phyloP scores from a whole-genome alignment of 2,797 vertebrate genomes.

The Ctenopoma multispine region DNA sequence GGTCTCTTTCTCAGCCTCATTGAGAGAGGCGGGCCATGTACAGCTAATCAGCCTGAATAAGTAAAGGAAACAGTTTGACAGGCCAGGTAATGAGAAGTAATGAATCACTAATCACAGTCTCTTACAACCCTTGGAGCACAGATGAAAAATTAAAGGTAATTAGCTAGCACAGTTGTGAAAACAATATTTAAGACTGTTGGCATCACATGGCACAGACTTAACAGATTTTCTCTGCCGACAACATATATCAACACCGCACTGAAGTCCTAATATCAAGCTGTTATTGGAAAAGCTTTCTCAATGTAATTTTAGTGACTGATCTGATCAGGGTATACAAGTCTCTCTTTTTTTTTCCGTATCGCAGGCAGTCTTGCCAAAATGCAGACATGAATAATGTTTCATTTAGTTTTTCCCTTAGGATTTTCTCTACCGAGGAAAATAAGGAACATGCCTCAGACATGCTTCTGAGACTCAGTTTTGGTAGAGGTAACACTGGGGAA shows the following conservation, averaged over 20 bases:
- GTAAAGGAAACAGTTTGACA: slow-evolving; percentile 86
- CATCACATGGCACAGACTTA: slow-evolving; percentile 77
- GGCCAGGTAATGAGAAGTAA: slow-evolving; percentile 85
- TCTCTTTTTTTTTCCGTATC: slow-evolving; percentile 31
- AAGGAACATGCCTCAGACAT: slow-evolving; percentile 53
- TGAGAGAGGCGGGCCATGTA: slow-evolving; percentile 77
- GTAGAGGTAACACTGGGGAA: slow-evolving; percentile 28
- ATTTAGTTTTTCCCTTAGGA: slow-evolving; percentile 45
- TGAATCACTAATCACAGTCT: slow-evolving; percentile 83
- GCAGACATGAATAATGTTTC: slow-evolving; percentile 60
- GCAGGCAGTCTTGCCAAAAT: slow-evolving; percentile 60
- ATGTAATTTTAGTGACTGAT: slow-evolving; percentile 76
- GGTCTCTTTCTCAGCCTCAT: slow-evolving; percentile 70
- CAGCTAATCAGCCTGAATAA: slow-evolving; percentile 83
- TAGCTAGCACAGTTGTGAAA: slow-evolving; percentile 84
- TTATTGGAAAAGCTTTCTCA: slow-evolving; percentile 71
- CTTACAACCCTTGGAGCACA: slow-evolving; percentile 82
- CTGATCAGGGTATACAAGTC: slow-evolving; percentile 66
- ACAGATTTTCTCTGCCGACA: slow-evolving; percentile 74
- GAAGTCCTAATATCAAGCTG: slow-evolving; percentile 75
- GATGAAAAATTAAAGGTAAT: slow-evolving; percentile 86
- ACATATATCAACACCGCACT: slow-evolving; percentile 72
- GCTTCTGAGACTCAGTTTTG: slow-evolving; percentile 34
- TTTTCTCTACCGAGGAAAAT: slow-evolving; percentile 36
- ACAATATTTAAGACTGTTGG: slow-evolving; percentile 84